These are phyloP conservation scores for Scytalopus superciliaris DNA, from an alignment of 2,113 vertebrate genomes.

Conservation along the genomic window DNA sequence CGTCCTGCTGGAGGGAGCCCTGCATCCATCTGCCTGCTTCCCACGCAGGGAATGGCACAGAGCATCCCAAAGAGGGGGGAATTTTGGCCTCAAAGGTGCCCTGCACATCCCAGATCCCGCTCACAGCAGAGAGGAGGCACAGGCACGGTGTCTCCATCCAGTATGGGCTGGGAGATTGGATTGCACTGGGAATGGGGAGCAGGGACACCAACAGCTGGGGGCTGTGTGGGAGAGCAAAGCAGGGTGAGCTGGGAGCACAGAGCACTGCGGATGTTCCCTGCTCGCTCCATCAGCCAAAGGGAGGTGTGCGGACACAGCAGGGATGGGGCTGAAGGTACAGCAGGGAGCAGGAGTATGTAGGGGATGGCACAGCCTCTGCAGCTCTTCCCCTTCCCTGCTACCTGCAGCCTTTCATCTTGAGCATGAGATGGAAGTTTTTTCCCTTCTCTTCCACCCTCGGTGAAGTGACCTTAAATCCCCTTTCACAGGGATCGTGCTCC, in stretches of 20 bases:
- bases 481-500: not conserved
- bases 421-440: not conserved
- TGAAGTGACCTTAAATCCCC: not conserved
- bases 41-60: fast-evolving
- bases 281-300: not conserved
- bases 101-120: not conserved
- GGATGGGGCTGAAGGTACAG: not conserved
- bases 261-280: not conserved
- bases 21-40: fast-evolving
- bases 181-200: not conserved
- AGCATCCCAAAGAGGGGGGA: not conserved
- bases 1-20: fast-evolving
- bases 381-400: not conserved
- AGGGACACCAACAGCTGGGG: fast-evolving
- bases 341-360: not conserved
- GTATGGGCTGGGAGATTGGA: not conserved
- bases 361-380: fast-evolving
- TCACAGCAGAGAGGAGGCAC: fast-evolving
- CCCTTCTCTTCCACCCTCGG: not conserved
- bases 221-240: not conserved
- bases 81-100: not conserved
- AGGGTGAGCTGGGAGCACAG: not conserved
- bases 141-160: no score
- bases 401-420: not conserved
- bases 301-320: not conserved